These are phyloP conservation scores for Carabus problematicus DNA, from an alignment of 2,888 invertebrate genomes.

Conservation along the genomic window DNA sequence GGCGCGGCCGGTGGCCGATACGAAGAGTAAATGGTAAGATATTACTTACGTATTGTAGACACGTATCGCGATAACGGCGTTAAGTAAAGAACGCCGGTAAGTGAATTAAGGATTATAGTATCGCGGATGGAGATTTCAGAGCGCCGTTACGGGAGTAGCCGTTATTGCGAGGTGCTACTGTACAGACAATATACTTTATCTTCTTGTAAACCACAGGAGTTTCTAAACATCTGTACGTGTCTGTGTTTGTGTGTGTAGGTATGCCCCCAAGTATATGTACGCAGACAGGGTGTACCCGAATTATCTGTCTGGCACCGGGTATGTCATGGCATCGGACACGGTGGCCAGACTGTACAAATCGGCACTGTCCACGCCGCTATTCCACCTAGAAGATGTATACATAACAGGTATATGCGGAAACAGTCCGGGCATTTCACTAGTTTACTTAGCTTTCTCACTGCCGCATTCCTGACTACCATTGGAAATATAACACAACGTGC, in stretches of 20 bases:
- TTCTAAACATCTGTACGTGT: no score
- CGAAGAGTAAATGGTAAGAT: constrained; percentile 77
- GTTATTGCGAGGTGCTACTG: no score
- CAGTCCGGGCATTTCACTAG: constrained; percentile 17
- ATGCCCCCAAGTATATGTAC: constrained; percentile 82
- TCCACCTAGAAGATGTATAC: constrained; percentile 82
- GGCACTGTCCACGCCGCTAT: constrained; percentile 71
- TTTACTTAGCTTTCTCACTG: not conserved
- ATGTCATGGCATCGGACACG: constrained; percentile 74
- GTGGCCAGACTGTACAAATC: constrained; percentile 71
- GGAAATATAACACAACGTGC: no score
- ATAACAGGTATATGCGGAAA: constrained; percentile 73
- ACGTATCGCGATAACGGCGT: no score
- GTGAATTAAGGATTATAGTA: no score
- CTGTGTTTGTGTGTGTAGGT: constrained; percentile 61
- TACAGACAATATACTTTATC: not conserved
- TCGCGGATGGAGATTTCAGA: no score
- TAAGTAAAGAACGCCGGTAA: no score
- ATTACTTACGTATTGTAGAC: no score
- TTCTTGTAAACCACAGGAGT: not conserved
- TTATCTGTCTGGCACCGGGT: constrained; percentile 84
- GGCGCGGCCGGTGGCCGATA: constrained; percentile 76
- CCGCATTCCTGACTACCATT: no score
- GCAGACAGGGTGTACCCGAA: constrained; percentile 75
- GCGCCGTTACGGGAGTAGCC: no score